Evolutionary conservation across 2,888 invertebrate species (phyloP), one percentile per base, ranked within the genome.

Genomic region (Thecocarcelia acutangulata): DNA sequence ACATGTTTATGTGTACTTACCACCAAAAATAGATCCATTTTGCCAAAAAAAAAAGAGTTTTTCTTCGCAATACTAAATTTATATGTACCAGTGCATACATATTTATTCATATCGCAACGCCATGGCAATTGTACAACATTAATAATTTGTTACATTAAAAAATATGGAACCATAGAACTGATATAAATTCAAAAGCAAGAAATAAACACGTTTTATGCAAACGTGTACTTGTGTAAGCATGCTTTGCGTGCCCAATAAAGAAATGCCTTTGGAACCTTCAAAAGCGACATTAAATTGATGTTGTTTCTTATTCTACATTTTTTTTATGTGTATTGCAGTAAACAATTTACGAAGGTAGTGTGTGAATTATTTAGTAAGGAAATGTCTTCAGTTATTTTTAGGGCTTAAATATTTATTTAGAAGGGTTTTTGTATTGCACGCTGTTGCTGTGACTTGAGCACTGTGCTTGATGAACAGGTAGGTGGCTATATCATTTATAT

Each of bases 161-260:
- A 61, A 33, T 21, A 15, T 28, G 21, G n/a, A 48, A 48, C 11
- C 17, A 28, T 21, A 50, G 17, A 17, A 59, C 5, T 21, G 63
- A 33, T 24, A 37, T n/a, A n/a, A 44, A 40, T 40, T n/a, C 8
- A 52, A 46, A 15, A 44, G 37, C 40, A 42, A 48, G 42, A 21
- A 46, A 76, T 64, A 21, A 46, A 76, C 74, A 75, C 70, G 75
- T 83, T 78, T 81, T 69, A 72, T 78, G 74, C 44, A 78, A 82
- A 78, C 70, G 74, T 82, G 81, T 81, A 69, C 52, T 80, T 70
- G 66, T 21, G 61, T 24, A 75, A 78, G 83, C 82, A 83, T 83
- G 78, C 70, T 54, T 79, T 83, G 84, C 79, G 77, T 84, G 83
- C 79, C 40, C 59, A 81, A 81, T 79, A 81, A 70, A 79, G 69